Evolutionary conservation across 2,888 invertebrate species (phyloP).

Genomic region (Eupithecia centaureata): DNA sequence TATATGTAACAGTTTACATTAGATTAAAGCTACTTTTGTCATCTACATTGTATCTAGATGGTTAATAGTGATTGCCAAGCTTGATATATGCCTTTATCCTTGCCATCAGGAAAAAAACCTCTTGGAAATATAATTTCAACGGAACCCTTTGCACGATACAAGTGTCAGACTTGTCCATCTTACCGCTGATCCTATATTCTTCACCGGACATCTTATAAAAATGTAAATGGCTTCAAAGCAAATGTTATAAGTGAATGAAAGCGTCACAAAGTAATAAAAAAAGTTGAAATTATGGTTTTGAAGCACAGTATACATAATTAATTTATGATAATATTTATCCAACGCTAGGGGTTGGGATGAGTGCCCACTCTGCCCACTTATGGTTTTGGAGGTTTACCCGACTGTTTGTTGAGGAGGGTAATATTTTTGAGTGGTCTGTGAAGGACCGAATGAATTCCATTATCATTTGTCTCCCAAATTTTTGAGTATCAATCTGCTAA

Average conservation of each 20-base stretch:
- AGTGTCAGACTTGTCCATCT: not conserved
- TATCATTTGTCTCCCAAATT: slow-evolving; percentile 16
- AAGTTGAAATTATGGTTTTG: slow-evolving; percentile 55
- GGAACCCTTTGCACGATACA: not conserved
- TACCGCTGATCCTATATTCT: slow-evolving; percentile 34
- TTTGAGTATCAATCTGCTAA: slow-evolving; percentile 10
- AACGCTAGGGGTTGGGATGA: slow-evolving; percentile 52
- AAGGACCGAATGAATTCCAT: slow-evolving; percentile 22
- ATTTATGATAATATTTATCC: slow-evolving; percentile 63
- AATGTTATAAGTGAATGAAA: slow-evolving; percentile 42
- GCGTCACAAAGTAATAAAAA: slow-evolving; percentile 44
- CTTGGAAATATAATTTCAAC: not conserved
- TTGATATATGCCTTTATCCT: not conserved
- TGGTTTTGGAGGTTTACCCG: slow-evolving; percentile 45
- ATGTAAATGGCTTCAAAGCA: slow-evolving; percentile 40
- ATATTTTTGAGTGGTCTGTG: slow-evolving; percentile 40
- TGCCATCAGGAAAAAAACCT: not conserved
- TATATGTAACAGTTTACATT: too few species aligned
- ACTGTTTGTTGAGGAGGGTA: slow-evolving; percentile 39
- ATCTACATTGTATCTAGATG: not conserved
- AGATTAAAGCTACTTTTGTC: too few species aligned
- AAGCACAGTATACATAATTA: slow-evolving; percentile 65
- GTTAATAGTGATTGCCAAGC: not conserved
- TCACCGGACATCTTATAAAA: slow-evolving; percentile 41
- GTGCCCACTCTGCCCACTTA: slow-evolving; percentile 59